A percentile compares a stretch with the other conserved stretches of the same genome.
Conservation (phyloP, 2,797 vertebrate species). For the Cygnus olor region DNA sequence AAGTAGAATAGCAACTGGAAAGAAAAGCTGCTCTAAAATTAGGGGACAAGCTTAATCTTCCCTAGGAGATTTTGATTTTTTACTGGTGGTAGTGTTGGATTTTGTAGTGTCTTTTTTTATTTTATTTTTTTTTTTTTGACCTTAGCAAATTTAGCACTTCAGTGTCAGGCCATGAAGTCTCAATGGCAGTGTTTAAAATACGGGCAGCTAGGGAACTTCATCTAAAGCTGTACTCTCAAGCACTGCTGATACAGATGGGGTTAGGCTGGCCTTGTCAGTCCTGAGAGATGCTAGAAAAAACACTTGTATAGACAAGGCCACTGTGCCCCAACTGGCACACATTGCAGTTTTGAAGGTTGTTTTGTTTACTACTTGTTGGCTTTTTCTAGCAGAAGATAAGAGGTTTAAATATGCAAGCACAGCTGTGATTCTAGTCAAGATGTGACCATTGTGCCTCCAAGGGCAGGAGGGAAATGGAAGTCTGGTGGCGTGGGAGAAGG, state of each 20-base stretch:
- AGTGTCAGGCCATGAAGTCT: not conserved
- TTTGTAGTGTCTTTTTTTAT: not conserved
- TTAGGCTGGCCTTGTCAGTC: not conserved
- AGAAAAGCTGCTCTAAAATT: not conserved
- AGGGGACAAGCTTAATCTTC: not conserved
- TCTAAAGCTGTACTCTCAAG: not conserved
- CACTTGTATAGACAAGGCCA: not conserved
- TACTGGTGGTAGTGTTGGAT: not conserved
- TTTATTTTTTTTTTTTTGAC: not conserved
- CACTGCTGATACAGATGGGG: not conserved
- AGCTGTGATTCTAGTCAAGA: not conserved
- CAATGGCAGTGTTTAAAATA: not conserved
- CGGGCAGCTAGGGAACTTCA: not conserved
- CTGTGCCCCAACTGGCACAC: not conserved
- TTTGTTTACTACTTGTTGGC: not conserved
- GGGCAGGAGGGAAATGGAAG: not conserved
- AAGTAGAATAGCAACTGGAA: not conserved
- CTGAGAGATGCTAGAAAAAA: not conserved
- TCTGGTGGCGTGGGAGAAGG: rapidly evolving
- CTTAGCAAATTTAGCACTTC: not conserved
- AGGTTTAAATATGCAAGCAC: not conserved
- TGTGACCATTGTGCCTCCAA: rapidly evolving
- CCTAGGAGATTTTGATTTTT: not conserved
- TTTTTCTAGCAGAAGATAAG: not conserved
- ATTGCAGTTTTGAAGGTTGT: not conserved